These are phyloP conservation scores for Colostygia pectinataria DNA, from an alignment of 2,888 invertebrate genomes.

Conservation along the genomic window DNA sequence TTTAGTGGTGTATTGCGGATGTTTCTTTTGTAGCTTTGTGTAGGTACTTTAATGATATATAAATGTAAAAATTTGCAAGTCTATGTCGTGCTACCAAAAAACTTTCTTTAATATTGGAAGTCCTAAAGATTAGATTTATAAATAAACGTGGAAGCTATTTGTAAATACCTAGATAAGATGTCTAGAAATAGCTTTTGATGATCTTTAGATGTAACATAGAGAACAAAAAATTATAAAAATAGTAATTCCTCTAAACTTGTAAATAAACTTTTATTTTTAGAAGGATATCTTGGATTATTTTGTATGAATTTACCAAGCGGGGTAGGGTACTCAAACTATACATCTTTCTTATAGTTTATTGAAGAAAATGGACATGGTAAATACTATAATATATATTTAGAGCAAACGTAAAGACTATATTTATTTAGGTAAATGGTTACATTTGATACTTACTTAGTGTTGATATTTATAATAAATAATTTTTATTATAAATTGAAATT, in stretches of 20 bases:
- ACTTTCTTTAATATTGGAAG: conserved; percentile 39
- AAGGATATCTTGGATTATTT: conserved; percentile 55
- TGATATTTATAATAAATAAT: conserved; percentile 13
- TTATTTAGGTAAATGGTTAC: conserved; percentile 8
- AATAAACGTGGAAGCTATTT: conserved; percentile 63
- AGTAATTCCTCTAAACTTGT: conserved; percentile 74
- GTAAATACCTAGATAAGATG: conserved; percentile 57
- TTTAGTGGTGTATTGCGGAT: conserved; percentile 44
- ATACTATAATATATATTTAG: conserved; percentile 9
- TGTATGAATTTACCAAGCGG: conserved; percentile 32
- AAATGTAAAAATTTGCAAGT: conserved; percentile 49
- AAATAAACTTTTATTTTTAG: conserved; percentile 81
- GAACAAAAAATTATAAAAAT: conserved; percentile 67
- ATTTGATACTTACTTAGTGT: conserved; percentile 7
- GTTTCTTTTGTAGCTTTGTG: conserved; percentile 45
- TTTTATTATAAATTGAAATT: conserved; percentile 4
- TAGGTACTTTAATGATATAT: conserved; percentile 35
- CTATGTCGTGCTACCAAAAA: conserved; percentile 39
- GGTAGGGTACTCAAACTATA: conserved; percentile 14
- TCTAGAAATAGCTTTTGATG: conserved; percentile 76
- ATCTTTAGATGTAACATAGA: conserved; percentile 60
- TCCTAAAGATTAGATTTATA: conserved; percentile 43
- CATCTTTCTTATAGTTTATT: conserved; percentile 21
- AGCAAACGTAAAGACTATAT: conserved; percentile 6
- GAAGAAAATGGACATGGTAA: conserved; percentile 13